Conservation (phyloP, 2,888 invertebrate genomes). For the Meghimatium bilineatum region DNA sequence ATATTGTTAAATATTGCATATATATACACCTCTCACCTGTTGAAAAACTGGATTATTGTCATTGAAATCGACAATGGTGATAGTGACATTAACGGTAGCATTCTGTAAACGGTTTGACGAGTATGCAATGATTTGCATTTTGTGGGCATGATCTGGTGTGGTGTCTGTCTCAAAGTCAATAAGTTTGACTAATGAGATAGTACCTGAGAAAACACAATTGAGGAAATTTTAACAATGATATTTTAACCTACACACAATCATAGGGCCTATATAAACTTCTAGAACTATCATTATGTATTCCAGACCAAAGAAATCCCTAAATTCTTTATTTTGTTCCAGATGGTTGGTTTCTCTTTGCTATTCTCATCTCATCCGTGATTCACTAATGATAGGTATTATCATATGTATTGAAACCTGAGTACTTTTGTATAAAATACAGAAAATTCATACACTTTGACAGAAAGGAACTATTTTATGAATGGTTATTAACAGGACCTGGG, state of each 20-base stretch:
- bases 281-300: too few relatives aligned
- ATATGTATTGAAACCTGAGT: too few relatives aligned
- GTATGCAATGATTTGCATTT: slow-evolving; percentile 40
- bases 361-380: too few relatives aligned
- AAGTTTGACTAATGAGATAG: background rate
- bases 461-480: too few relatives aligned
- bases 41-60: slow-evolving; percentile 64
- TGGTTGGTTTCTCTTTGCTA: too few relatives aligned
- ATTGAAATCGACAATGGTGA: slow-evolving; percentile 63
- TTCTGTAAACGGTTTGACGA: slow-evolving; percentile 32
- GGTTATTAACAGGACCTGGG: too few relatives aligned
- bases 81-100: slow-evolving; percentile 63
- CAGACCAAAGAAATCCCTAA: too few relatives aligned
- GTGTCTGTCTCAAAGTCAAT: slow-evolving; percentile 47
- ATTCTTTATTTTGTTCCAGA: too few relatives aligned
- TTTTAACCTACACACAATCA: background rate
- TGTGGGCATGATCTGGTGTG: slow-evolving; percentile 5
- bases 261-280: too few relatives aligned
- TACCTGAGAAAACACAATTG: slow-evolving; percentile 8
- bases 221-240: background rate
- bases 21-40: slow-evolving; percentile 36
- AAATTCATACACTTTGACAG: too few relatives aligned
- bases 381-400: too few relatives aligned
- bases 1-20: background rate
- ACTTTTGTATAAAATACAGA: too few relatives aligned